Percentiles rank a stretch among this genome's conserved stretches.
Conservation (phyloP, 2,888 invertebrate genomes). For the Drosophila lacicola region DNA sequence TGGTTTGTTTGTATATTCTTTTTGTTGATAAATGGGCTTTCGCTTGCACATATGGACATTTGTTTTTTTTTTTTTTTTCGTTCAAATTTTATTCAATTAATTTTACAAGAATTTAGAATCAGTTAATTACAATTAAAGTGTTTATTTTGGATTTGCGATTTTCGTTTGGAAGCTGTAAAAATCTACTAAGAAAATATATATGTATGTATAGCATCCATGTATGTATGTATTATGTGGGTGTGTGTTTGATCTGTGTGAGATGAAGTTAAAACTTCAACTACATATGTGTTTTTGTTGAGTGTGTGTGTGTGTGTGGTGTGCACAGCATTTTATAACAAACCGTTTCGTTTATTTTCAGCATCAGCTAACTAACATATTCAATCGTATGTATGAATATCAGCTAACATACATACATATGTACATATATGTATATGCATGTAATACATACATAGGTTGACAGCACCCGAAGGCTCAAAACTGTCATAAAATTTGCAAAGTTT, state of each 20-base stretch:
- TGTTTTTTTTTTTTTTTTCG: slow-evolving; percentile 12
- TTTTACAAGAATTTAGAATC: slow-evolving; percentile 64
- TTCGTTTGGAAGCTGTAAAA: slow-evolving; percentile 67
- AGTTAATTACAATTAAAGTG: slow-evolving; percentile 59
- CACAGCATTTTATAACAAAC: slow-evolving; percentile 40
- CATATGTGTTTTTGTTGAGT: slow-evolving; percentile 9
- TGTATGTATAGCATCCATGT: slow-evolving; percentile 39
- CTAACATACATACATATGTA: slow-evolving; percentile 26
- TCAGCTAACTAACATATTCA: slow-evolving; percentile 33
- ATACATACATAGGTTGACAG: slow-evolving; percentile 18
- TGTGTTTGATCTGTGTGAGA: slow-evolving; percentile 6
- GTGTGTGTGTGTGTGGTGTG: slow-evolving; percentile 11
- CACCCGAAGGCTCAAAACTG: slow-evolving; percentile 1
- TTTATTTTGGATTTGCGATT: slow-evolving; percentile 23
- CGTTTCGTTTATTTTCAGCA: slow-evolving; percentile 34
- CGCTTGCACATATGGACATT: slow-evolving; percentile 9
- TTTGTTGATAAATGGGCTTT: slow-evolving; percentile 4
- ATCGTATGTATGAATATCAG: slow-evolving; percentile 10
- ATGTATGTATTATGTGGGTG: slow-evolving; percentile 2
- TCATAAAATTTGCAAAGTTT: slow-evolving; percentile 37
- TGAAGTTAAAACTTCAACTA: not conserved
- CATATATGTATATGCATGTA: not conserved
- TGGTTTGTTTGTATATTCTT: not conserved
- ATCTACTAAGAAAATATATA: slow-evolving; percentile 73
- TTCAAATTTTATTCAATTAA: slow-evolving; percentile 47